Evolutionary conservation across 2,888 invertebrate species (phyloP).

Genomic region (Eupithecia tripunctaria): DNA sequence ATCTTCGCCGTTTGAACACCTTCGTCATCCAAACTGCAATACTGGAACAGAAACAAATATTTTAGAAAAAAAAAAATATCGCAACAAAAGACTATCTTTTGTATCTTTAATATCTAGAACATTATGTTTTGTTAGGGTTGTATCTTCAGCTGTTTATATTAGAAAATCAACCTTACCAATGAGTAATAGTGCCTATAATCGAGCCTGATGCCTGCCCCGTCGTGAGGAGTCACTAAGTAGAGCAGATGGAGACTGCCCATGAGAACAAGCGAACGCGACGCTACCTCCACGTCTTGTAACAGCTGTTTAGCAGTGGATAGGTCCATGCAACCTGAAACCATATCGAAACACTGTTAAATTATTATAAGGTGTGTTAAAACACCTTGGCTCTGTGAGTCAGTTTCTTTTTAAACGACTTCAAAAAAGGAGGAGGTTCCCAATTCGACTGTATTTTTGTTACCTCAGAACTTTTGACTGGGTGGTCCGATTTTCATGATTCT

Average conservation of each 20-base stretch:
- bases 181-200: constrained; percentile 83
- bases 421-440: too few species aligned
- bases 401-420: too few species aligned
- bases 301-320: constrained; percentile 88
- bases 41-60: constrained; percentile 75
- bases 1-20: constrained; percentile 89
- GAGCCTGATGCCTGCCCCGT: constrained; percentile 84
- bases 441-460: too few species aligned
- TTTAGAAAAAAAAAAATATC: not conserved
- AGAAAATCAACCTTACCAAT: constrained; percentile 75
- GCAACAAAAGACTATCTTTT: not conserved
- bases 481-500: too few species aligned
- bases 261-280: constrained; percentile 90
- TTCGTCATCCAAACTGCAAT: constrained; percentile 85
- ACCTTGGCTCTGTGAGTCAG: not conserved
- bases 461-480: too few species aligned
- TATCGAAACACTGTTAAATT: not conserved
- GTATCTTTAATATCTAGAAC: not conserved
- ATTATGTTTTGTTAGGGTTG: not conserved
- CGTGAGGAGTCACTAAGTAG: constrained; percentile 93
- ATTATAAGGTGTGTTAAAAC: not conserved
- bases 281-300: constrained; percentile 89
- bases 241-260: constrained; percentile 93
- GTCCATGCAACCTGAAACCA: constrained; percentile 89
- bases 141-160: not conserved